These are phyloP conservation scores for Netelia melanura DNA, from an alignment of 2,888 invertebrate genomes.

Conservation along the genomic window DNA sequence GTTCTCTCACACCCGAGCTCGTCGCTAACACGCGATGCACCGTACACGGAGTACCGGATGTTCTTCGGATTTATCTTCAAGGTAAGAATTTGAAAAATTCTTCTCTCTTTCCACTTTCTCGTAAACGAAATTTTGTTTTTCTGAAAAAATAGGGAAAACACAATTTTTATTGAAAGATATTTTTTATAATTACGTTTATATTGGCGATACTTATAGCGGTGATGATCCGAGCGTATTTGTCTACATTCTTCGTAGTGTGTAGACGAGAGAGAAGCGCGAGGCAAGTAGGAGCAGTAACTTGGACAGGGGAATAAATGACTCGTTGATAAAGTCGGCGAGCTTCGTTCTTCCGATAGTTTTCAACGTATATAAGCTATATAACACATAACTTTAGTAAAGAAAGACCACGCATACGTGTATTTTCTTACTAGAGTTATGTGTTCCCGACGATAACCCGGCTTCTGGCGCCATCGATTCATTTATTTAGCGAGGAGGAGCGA, in stretches of 20 bases:
- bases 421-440: slow-evolving; percentile 77
- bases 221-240: too few relatives aligned
- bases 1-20: slow-evolving; percentile 90
- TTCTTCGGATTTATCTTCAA: slow-evolving; percentile 92
- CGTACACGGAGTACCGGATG: slow-evolving; percentile 92
- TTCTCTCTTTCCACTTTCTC: neutral
- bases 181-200: too few relatives aligned
- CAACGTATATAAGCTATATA: neutral
- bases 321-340: slow-evolving; percentile 58
- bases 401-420: slow-evolving; percentile 54
- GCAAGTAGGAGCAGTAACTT: slow-evolving; percentile 16
- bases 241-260: too few relatives aligned
- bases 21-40: slow-evolving; percentile 93
- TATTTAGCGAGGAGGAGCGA: slow-evolving; percentile 21
- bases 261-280: slow-evolving; percentile 1
- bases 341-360: slow-evolving; percentile 22
- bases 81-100: slow-evolving; percentile 85
- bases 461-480: slow-evolving; percentile 78
- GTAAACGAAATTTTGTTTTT: neutral
- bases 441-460: slow-evolving; percentile 79
- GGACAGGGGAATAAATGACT: slow-evolving; percentile 57
- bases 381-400: slow-evolving; percentile 1
- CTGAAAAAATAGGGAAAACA: too few relatives aligned
- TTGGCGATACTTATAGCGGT: too few relatives aligned
- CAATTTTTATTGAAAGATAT: too few relatives aligned